These are phyloP conservation scores for Chiroxiphia lanceolata DNA, from an alignment of 2,797 vertebrate species.

Conservation along the genomic window DNA sequence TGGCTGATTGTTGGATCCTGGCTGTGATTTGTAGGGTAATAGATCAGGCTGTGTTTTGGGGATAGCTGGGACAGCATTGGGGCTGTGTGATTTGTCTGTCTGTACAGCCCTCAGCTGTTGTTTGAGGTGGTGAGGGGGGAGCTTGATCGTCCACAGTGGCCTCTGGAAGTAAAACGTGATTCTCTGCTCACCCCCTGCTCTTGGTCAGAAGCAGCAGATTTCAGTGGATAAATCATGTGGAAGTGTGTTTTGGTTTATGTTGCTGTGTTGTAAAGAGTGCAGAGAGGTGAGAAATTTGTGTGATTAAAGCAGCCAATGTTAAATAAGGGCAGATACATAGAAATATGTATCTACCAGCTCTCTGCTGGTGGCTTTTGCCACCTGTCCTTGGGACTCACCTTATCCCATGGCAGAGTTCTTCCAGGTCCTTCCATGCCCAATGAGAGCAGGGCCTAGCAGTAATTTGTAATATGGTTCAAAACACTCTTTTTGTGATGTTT, in stretches of 20 bases:
- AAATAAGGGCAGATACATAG: background rate
- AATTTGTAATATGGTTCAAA: fast-evolving
- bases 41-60: background rate
- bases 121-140: fast-evolving
- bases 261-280: background rate
- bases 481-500: fast-evolving
- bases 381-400: fast-evolving
- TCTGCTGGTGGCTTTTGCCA: background rate
- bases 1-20: background rate
- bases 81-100: background rate
- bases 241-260: background rate
- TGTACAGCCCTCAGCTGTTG: background rate
- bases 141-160: fast-evolving
- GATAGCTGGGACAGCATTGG: background rate
- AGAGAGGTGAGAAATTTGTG: background rate
- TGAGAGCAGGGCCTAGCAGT: background rate
- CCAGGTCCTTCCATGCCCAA: fast-evolving
- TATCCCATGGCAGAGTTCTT: fast-evolving
- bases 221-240: background rate
- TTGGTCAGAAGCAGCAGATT: fast-evolving
- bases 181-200: background rate
- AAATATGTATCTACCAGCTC: background rate
- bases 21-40: background rate
- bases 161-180: fast-evolving
- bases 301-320: background rate